These are phyloP conservation scores for Rhinophrynus dorsalis DNA, from an alignment of 2,797 vertebrate species.

Conservation along the genomic window DNA sequence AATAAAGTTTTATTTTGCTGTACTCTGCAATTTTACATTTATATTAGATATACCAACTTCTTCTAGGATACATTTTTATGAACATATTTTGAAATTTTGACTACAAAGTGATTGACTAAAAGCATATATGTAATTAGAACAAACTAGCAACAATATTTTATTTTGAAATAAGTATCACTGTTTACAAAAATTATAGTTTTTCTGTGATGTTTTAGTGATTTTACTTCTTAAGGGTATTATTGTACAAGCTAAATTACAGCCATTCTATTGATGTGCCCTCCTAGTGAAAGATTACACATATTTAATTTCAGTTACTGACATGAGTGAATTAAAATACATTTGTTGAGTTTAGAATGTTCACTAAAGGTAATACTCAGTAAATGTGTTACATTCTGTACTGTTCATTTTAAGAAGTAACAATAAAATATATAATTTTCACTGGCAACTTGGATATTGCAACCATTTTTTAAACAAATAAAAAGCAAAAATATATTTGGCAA, in stretches of 20 bases:
- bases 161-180: slow-evolving; percentile 4
- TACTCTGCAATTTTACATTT: background rate
- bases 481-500: too few species aligned
- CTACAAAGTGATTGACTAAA: background rate
- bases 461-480: too few species aligned
- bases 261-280: background rate
- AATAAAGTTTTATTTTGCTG: background rate
- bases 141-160: slow-evolving; percentile 10
- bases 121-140: background rate
- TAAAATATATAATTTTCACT: too few species aligned
- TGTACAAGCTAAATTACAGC: slow-evolving; percentile 4
- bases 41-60: background rate
- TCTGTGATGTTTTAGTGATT: background rate
- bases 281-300: slow-evolving; percentile 20
- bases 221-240: background rate
- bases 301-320: slow-evolving; percentile 17
- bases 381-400: background rate
- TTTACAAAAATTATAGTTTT: background rate
- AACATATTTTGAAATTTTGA: background rate
- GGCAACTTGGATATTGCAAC: too few species aligned
- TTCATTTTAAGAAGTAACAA: too few species aligned
- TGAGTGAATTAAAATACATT: slow-evolving; percentile 27
- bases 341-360: background rate
- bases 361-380: background rate
- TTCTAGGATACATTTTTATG: background rate